These are phyloP conservation scores for Eunapius fragilis DNA, from an alignment of 37 sponge, comb jelly and placozoan genomes.

Conservation along the genomic window DNA sequence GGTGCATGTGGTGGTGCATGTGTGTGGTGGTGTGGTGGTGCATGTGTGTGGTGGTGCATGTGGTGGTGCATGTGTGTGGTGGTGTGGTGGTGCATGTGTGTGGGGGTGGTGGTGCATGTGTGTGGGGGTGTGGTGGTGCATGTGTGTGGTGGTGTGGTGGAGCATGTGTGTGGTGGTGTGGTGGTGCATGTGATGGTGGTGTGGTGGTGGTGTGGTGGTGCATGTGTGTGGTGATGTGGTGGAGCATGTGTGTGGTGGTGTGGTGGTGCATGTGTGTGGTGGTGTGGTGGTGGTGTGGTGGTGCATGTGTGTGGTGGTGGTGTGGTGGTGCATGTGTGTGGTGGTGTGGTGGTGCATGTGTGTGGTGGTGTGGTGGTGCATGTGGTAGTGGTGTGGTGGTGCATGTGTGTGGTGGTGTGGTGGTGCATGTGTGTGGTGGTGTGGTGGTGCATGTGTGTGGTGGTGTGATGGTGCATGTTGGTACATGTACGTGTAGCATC, in stretches of 20 bases:
- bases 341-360: neutral
- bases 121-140: conserved; percentile 1
- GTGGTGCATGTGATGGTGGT: too few species aligned
- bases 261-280: too few species aligned
- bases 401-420: neutral
- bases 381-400: neutral
- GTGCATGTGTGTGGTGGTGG: too few species aligned
- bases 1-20: conserved; percentile 7
- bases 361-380: neutral
- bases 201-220: neutral
- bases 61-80: neutral
- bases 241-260: too few species aligned
- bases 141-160: neutral
- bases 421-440: conserved; percentile 9
- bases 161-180: too few species aligned
- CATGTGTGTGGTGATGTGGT: too few species aligned
- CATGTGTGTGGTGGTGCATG: conserved; percentile 2
- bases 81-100: neutral
- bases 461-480: neutral
- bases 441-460: conserved; percentile 7
- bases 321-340: conserved; percentile 4
- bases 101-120: conserved; percentile 7
- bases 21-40: neutral
- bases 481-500: neutral
- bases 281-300: too few species aligned